A percentile compares a stretch with the other conserved stretches of the same genome.
phyloP scores from a whole-genome alignment of 2,797 vertebrate genomes.

The Pangasius macronema region DNA sequence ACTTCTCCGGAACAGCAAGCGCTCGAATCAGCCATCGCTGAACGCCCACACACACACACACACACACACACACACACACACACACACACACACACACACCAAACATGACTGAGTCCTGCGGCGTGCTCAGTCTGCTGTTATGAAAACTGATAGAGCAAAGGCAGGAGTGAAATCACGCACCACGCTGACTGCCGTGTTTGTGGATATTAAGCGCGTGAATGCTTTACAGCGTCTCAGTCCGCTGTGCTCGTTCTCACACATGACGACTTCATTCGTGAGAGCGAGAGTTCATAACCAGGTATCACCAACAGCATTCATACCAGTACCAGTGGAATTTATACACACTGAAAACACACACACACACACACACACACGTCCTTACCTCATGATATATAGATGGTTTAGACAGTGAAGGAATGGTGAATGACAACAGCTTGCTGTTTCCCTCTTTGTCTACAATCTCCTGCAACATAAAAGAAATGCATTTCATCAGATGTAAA shows the following conservation, averaged over 20 bases:
- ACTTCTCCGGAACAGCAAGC: constrained; percentile 12
- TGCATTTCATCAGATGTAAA: neutral
- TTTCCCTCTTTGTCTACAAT: constrained; percentile 98
- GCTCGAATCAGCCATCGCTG: neutral
- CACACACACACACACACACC: no score
- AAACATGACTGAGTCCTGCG: constrained; percentile 14
- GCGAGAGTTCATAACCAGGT: neutral
- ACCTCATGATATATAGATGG: constrained; percentile 98
- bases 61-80: neutral
- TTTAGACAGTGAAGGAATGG: constrained; percentile 95
- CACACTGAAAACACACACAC: neutral
- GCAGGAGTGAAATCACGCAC: neutral
- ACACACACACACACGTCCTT: constrained; percentile 48
- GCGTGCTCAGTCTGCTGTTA: constrained; percentile 17
- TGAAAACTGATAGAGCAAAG: constrained; percentile 4
- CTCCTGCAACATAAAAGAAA: constrained; percentile 78
- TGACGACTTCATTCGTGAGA: neutral
- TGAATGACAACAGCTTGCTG: constrained; percentile 94
- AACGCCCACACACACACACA: neutral
- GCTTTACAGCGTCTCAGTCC: neutral
- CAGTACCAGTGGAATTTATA: no score
- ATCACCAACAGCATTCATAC: neutral
- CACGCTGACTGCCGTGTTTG: neutral
- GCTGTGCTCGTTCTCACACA: neutral
- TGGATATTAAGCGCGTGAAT: neutral